These are phyloP conservation scores for Eupithecia subfuscata DNA, from an alignment of 2,888 invertebrate genomes.

Conservation along the genomic window DNA sequence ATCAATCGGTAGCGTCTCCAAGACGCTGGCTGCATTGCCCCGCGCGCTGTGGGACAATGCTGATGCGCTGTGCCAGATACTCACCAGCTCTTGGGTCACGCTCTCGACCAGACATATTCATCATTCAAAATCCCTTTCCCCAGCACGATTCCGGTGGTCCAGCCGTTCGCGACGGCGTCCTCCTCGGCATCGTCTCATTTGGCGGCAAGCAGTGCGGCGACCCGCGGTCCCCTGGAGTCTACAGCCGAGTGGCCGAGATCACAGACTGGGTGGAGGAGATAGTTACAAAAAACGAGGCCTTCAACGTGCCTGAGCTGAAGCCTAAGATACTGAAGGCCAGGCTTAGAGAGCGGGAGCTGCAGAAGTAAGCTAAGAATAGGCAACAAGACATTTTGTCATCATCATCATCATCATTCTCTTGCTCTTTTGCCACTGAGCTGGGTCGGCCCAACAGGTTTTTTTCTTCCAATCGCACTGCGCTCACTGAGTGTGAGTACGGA, in stretches of 20 bases:
- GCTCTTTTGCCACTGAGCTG: no score
- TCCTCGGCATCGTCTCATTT: conserved; percentile 75
- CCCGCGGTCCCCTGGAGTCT: conserved; percentile 76
- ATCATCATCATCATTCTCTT: no score
- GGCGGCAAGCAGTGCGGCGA: conserved; percentile 79
- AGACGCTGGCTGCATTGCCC: not conserved
- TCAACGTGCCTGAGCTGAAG: conserved; percentile 58
- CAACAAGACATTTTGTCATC: no score
- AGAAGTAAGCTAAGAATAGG: conserved; percentile 55
- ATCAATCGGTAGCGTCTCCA: not conserved
- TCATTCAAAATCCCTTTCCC: not conserved
- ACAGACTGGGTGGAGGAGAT: conserved; percentile 73
- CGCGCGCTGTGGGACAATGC: not conserved
- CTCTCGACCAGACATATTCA: no score
- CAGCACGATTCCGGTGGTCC: conserved; percentile 79
- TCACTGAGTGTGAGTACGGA: no score
- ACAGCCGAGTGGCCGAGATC: conserved; percentile 69
- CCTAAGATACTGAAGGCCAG: conserved; percentile 71
- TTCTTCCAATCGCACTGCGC: no score
- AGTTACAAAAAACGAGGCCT: conserved; percentile 65
- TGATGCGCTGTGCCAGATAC: not conserved
- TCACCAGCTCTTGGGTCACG: not conserved
- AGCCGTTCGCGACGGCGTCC: conserved; percentile 73
- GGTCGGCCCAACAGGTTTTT: no score
- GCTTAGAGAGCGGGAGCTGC: conserved; percentile 64